Percentiles rank a stretch among this genome's conserved stretches.
Conservation (phyloP, 2,888 invertebrate genomes). For the Agelastica alni region DNA sequence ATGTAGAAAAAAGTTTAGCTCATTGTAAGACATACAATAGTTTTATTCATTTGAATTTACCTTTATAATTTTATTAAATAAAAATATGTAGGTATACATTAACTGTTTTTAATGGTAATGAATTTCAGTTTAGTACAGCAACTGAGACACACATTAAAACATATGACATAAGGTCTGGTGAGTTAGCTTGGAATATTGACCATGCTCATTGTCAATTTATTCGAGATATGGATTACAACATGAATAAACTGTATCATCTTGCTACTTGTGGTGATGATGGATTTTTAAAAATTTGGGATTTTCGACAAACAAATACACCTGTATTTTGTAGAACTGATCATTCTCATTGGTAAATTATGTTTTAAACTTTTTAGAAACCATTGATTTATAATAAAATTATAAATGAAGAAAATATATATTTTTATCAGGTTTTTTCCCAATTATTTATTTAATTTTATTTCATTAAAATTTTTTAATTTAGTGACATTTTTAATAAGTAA, state of each 20-base stretch:
- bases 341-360: constrained; percentile 73
- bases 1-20: no score
- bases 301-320: constrained; percentile 77
- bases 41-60: no score
- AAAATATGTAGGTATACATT: no score
- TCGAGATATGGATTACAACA: constrained; percentile 93
- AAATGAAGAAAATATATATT: no score
- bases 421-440: no score
- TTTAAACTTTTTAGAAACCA: no score
- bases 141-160: constrained; percentile 85
- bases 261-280: constrained; percentile 97
- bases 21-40: no score
- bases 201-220: constrained; percentile 84
- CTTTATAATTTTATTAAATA: neutral
- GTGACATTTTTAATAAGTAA: no score
- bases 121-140: constrained; percentile 78
- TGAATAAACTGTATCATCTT: constrained; percentile 94
- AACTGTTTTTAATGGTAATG: no score
- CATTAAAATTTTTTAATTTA: no score
- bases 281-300: constrained; percentile 94
- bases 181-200: constrained; percentile 80
- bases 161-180: constrained; percentile 82
- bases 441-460: no score
- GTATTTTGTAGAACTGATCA: constrained; percentile 82
- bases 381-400: no score